phyloP scores from a whole-genome alignment of 2,888 invertebrate genomes.

The Sinotaia quadrata region DNA sequence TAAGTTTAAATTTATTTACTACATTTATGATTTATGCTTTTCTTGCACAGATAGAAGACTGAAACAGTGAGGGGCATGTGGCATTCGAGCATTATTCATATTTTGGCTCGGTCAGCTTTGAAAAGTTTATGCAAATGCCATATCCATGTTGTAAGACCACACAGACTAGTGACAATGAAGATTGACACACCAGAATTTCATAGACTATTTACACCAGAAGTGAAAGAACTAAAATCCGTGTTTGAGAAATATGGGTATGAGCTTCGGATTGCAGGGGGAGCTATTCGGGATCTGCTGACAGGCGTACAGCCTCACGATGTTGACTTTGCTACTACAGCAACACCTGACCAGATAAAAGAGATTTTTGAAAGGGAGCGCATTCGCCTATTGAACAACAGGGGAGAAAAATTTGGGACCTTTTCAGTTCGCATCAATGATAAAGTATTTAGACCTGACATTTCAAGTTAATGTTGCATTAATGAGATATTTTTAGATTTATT shows the following conservation, averaged over 20 bases:
- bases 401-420: slow-evolving; percentile 81
- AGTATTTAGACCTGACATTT: slow-evolving; percentile 78
- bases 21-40: too few species aligned
- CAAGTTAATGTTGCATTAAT: too few species aligned
- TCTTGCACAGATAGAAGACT: too few species aligned
- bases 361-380: slow-evolving; percentile 89
- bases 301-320: slow-evolving; percentile 79
- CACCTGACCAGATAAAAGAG: slow-evolving; percentile 94
- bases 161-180: too few species aligned
- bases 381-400: slow-evolving; percentile 88
- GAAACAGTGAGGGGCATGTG: too few species aligned
- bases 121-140: too few species aligned
- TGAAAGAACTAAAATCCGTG: slow-evolving; percentile 80
- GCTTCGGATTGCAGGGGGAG: slow-evolving; percentile 95
- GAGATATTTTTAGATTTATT: too few species aligned
- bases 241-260: slow-evolving; percentile 84
- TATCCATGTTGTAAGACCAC: too few species aligned
- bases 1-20: too few species aligned
- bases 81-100: too few species aligned
- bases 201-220: slow-evolving; percentile 82
- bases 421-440: slow-evolving; percentile 94
- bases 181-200: slow-evolving; percentile 64
- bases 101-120: too few species aligned
- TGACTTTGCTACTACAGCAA: slow-evolving; percentile 98
- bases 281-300: slow-evolving; percentile 81